phyloP scores from a whole-genome alignment of 2,888 invertebrate genomes.

The Morpho deidamia region DNA sequence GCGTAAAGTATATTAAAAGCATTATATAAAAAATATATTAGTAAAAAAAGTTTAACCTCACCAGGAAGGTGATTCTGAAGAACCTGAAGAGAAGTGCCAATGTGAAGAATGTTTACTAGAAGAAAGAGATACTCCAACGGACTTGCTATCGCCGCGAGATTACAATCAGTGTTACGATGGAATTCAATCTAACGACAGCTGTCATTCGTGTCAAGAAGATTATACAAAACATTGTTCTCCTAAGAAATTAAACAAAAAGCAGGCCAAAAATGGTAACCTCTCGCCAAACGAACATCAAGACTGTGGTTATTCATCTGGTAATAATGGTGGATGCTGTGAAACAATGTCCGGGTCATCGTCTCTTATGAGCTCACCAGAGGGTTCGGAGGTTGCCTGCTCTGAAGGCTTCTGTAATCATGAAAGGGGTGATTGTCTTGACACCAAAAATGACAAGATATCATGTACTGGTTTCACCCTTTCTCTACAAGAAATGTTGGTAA shows the following conservation, averaged over 20 bases:
- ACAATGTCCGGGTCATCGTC: conserved; percentile 85
- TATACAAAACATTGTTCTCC: conserved; percentile 55
- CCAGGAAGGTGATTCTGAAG: conserved; percentile 68
- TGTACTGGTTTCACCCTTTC: conserved; percentile 79
- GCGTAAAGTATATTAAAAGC: no score
- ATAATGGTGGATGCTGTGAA: conserved; percentile 84
- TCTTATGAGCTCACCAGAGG: conserved; percentile 90
- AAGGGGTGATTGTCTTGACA: conserved; percentile 66
- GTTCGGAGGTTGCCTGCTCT: conserved; percentile 93
- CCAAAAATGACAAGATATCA: conserved; percentile 57
- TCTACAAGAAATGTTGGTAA: conserved; percentile 88
- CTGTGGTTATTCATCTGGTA: conserved; percentile 93
- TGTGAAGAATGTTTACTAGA: conserved; percentile 69
- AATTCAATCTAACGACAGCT: conserved; percentile 49
- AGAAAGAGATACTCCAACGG: conserved; percentile 64
- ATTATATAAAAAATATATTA: no score
- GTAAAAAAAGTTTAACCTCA: background rate
- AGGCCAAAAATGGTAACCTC: conserved; percentile 74
- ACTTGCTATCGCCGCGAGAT: conserved; percentile 54
- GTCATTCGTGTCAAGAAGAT: conserved; percentile 73
- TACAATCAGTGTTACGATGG: conserved; percentile 52
- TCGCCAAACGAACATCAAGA: conserved; percentile 86
- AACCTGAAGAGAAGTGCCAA: conserved; percentile 70
- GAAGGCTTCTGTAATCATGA: conserved; percentile 92
- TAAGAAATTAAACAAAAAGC: conserved; percentile 54